Evolutionary conservation across 2,113 vertebrate genomes (phyloP), one percentile per base, ranked within the genome.

Genomic region (Scomber colias): DNA sequence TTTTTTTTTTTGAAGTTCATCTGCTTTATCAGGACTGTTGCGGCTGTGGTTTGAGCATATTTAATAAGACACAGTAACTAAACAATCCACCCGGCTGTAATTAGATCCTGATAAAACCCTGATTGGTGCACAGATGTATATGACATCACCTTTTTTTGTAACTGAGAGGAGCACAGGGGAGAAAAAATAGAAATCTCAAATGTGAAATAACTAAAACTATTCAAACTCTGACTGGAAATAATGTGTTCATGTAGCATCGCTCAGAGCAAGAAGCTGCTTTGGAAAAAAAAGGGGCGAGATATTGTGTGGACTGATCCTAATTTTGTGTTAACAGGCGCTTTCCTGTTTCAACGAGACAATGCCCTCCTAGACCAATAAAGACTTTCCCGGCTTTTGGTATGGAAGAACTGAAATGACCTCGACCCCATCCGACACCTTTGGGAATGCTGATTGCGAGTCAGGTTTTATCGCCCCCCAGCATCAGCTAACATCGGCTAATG

Each of bases 271-370:
- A 61, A 40, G 48, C 31, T 44, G 71, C 51, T 53, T 60, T 7
- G 6, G 45, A 1, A 3, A 71, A 60, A 45, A 71, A 19, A 3
- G 19, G 44, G 54, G 7, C 44, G 35, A 40, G 35, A 40, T 40
- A 40, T 40, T 40, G 7, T 40, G 2, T 40, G 2, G 6, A 40
- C 35, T 2, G 35, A 7, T 60, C 60, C 45, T 9, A 24, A 48
- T 21, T 74, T n/a, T 54, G 49, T n/a, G 48, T 44, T 15, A 19
- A 21, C 8, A 9, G 19, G 49, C 4, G 11, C 16, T 19, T 74
- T 64, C 72, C 72, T 75, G 21, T 56, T 56, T 56, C 21, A 40
- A 40, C 35, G 9, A 9, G 35, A 40, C 35, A 40, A 31, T 16
- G 16, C 40, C 51, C 11, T 0, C 17, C 16, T 16, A 50, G 17